Conservation (phyloP, 2,888 invertebrate species). For the Heliconius ismenius region DNA sequence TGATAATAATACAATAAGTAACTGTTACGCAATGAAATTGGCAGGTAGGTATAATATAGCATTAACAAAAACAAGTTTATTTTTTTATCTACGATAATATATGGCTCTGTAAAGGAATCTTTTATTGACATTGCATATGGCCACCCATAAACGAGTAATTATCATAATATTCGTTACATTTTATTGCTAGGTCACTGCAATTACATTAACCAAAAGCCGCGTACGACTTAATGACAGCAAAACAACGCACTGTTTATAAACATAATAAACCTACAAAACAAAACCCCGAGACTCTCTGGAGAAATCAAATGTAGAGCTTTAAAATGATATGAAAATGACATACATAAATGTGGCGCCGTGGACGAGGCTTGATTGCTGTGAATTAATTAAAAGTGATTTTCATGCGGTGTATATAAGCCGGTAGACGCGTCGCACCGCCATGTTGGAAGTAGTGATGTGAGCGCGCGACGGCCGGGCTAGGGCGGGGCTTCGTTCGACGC, state of each 20-base stretch:
- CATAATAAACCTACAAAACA: slow-evolving; percentile 60
- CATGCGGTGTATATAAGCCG: slow-evolving; percentile 72
- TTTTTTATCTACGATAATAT: slow-evolving; percentile 16
- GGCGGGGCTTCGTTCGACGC: slow-evolving; percentile 54
- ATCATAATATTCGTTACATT: slow-evolving; percentile 21
- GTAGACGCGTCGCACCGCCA: slow-evolving; percentile 49
- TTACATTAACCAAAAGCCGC: slow-evolving; percentile 69
- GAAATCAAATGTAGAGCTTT: slow-evolving; percentile 78
- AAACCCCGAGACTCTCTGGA: slow-evolving; percentile 77
- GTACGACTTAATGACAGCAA: slow-evolving; percentile 65
- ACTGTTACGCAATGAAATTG: neutral
- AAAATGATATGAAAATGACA: slow-evolving; percentile 79
- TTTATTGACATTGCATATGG: slow-evolving; percentile 13
- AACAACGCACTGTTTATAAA: slow-evolving; percentile 60
- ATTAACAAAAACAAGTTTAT: neutral
- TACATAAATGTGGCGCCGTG: slow-evolving; percentile 76
- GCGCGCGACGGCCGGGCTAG: slow-evolving; percentile 50
- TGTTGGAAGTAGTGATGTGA: slow-evolving; percentile 45
- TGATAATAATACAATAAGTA: neutral
- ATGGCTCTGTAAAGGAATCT: slow-evolving; percentile 16
- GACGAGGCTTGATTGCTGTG: slow-evolving; percentile 75
- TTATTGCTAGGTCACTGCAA: slow-evolving; percentile 46
- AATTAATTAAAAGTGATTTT: slow-evolving; percentile 80
- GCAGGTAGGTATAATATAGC: neutral
- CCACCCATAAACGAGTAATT: slow-evolving; percentile 21